These are phyloP conservation scores for Phalanger gymnotis DNA, from an alignment of 2,797 vertebrate species.

Conservation along the genomic window DNA sequence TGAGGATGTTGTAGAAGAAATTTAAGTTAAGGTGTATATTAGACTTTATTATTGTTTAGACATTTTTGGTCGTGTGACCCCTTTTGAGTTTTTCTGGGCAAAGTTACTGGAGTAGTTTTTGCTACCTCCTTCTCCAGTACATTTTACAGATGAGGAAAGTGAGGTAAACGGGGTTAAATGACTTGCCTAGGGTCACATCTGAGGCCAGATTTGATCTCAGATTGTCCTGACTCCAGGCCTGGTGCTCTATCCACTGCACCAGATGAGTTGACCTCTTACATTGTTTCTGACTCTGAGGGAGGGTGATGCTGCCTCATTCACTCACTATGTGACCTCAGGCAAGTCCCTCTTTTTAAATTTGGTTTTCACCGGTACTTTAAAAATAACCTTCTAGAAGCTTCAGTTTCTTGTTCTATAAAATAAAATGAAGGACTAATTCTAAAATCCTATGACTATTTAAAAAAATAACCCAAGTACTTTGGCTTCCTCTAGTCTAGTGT, in stretches of 20 bases:
- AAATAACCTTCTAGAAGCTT: neutral
- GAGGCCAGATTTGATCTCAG: neutral
- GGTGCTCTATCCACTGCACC: neutral
- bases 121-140: neutral
- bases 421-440: neutral
- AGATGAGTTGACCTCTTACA: neutral
- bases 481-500: neutral
- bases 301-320: neutral
- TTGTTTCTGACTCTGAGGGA: neutral
- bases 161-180: neutral
- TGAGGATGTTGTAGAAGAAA: neutral
- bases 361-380: neutral
- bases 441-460: neutral
- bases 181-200: neutral
- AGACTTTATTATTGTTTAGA: neutral
- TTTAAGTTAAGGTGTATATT: neutral
- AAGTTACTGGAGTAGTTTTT: neutral
- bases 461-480: neutral
- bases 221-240: neutral
- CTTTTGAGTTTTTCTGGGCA: neutral
- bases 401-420: neutral
- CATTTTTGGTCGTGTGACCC: neutral
- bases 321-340: neutral
- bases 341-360: neutral
- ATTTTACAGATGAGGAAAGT: neutral